Evolutionary conservation across 2,888 invertebrate species (phyloP).

Genomic region (Eurois occulta): DNA sequence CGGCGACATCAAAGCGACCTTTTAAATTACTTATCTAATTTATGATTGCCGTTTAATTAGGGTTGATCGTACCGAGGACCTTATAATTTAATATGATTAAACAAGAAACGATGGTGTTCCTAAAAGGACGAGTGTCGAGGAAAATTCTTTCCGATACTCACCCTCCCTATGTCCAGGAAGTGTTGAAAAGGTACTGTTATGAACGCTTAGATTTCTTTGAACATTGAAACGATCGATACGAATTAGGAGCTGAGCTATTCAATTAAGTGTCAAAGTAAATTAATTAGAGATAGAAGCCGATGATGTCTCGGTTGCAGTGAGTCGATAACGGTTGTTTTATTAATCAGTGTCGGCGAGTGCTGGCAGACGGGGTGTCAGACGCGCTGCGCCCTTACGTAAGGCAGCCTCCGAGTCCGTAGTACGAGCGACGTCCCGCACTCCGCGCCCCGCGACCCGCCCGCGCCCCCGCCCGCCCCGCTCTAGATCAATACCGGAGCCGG

Average conservation of each 20-base stretch:
- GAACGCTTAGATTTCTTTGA: conserved; percentile 53
- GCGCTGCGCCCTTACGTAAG: conserved; percentile 88
- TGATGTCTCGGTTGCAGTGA: conserved; percentile 81
- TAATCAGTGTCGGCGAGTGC: conserved; percentile 82
- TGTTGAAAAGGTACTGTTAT: conserved; percentile 29
- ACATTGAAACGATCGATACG: conserved; percentile 34
- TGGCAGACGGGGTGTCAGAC: conserved; percentile 88
- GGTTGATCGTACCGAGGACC: conserved; percentile 31
- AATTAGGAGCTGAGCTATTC: conserved; percentile 31
- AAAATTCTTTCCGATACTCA: conserved; percentile 4
- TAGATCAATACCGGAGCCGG: conserved; percentile 90
- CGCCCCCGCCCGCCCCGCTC: conserved; percentile 72
- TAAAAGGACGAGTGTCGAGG: conserved; percentile 20
- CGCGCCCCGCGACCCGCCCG: conserved; percentile 45
- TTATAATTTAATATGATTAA: conserved; percentile 50
- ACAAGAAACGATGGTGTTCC: conserved; percentile 39
- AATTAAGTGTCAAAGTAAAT: conserved; percentile 69
- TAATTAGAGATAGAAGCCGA: conserved; percentile 78
- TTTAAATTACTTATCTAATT: conserved; percentile 63
- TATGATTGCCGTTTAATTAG: conserved; percentile 64
- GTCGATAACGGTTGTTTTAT: conserved; percentile 85
- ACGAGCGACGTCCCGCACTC: conserved; percentile 71
- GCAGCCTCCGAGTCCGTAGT: conserved; percentile 78
- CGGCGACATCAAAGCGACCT: conserved; percentile 54
- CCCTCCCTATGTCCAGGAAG: conserved; percentile 18